Base-by-base conservation (phyloP, 2,797 vertebrate species). In the Atherinosoma microstoma region DNA sequence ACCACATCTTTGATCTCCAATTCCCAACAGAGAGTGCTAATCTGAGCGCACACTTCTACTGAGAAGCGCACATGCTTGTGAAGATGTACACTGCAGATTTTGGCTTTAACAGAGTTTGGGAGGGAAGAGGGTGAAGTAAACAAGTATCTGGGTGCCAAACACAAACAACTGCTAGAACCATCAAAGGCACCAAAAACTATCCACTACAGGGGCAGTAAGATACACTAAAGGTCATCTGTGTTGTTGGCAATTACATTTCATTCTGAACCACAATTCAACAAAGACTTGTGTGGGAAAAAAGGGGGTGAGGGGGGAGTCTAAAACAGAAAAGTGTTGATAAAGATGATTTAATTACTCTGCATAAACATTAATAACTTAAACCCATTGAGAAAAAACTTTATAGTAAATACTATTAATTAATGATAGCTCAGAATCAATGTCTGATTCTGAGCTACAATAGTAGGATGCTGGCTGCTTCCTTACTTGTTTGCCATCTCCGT, bases 401-500 rank as follows among this genome's bases (percentile, higher is more conserved):
- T 18, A 57, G 29, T 70, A 70, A 79, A 72, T 47, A 74, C 27
- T 42, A 40, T 73, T 62, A 54, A 22, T 20, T 70, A 56, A 58
- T 38, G 10, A 34, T 27, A 58, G 45, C 11, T 32, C 7, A 57
- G 16, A 18, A 59, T 16, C 5, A 56, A 27, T 62, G 13, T 11
- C 54, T 18, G 6, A 62, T 57, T 34, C 11, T 16, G 13, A 35
- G 24, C 5, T 22, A n/a, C 22, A 63, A 70, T 7, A 38, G 27
- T 24, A 40, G 18, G 13, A 74, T 20, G n/a, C 1, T 0, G 29
- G 27, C 22, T 2, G 62, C 20, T 65, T 58, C 87, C 96, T 97
- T 96, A 99, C 98, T 98, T 99, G 95, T 99, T 99, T 85, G 98
- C 98, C 97, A 99, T 97, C 90, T 99, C 97, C 80, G 98, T 99